Base-by-base conservation (phyloP, 2,888 invertebrate species). In the Philopedon plagiatum region DNA sequence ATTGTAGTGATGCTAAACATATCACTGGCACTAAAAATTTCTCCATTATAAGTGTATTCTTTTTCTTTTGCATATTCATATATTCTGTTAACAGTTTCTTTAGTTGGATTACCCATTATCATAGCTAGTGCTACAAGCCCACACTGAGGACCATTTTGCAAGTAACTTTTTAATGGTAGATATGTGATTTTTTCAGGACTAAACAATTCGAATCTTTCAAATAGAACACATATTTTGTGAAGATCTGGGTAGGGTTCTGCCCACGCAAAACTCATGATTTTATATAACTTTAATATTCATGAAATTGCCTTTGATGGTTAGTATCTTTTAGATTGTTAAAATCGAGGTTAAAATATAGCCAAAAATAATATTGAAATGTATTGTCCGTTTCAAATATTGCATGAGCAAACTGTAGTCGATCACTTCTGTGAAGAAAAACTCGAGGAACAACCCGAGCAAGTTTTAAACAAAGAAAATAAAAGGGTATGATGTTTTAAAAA, bases 91-190 rank as follows among this genome's bases (percentile, higher is more conserved):
- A 94, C 86, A 13, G 90, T 87, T 68, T 92, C 86, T 23, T 85
- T 87, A 5, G 9, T 39, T 7, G 88, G 86, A n/a, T 89, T 84
- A 56, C 90, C 88, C 0, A 92, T 86, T 56, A 93, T 87, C 93
- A 96, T 96, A 39, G 93, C 92, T 29, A 96, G 84, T 1, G 96
- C 95, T n/a, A 94, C 94, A 68, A 96, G 84, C 7, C 97, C 97
- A 86, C 97, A 97, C 78, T 95, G 96, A 2, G 92, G 92, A 0
- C 92, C 91, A 23, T 87, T 83, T 85, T 90, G 90, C 46, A 83
- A 68, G 44, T 82, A 79, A 39, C 73, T 63, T 56, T 76, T 26
- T 49, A 84, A 75, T 21, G 80, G 74, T 67, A 74, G 81, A 74
- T 85, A 86, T 13, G 65, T 67, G 46, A 79, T 89, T 61, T 80